A percentile compares a stretch with the other conserved stretches of the same genome.
Evolutionary conservation across 2,113 vertebrate species (phyloP).

Genomic region (Oophaga pumilio): DNA sequence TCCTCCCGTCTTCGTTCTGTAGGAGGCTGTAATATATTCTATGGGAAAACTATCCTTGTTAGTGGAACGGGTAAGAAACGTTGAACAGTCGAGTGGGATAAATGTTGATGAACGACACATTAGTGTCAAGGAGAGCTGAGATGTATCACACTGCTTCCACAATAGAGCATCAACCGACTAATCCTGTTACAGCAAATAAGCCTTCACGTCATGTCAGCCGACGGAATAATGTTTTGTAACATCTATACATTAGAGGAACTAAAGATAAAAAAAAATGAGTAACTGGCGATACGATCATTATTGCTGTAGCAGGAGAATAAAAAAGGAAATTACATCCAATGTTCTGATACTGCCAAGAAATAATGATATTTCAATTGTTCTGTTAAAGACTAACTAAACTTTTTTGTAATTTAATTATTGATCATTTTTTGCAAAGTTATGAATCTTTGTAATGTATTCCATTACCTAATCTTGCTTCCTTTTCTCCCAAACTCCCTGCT

Average conservation of each 20-base stretch:
- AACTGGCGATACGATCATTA: neutral
- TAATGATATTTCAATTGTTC: neutral
- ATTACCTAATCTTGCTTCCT: too few species aligned
- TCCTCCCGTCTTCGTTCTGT: neutral
- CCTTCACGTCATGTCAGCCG: neutral
- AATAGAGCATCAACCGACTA: constrained; percentile 5
- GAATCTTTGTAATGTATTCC: too few species aligned
- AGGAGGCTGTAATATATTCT: neutral
- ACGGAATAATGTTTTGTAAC: neutral
- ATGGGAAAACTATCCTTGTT: neutral
- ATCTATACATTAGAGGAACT: neutral
- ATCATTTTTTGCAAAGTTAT: too few species aligned
- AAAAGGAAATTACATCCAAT: neutral
- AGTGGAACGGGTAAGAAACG: neutral
- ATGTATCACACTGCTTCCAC: neutral
- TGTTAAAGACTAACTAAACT: neutral
- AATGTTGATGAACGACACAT: neutral
- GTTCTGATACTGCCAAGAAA: neutral
- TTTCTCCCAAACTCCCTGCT: too few species aligned
- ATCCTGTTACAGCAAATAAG: constrained; percentile 12
- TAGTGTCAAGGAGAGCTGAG: neutral
- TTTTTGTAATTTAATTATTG: too few species aligned
- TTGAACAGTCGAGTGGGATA: neutral
- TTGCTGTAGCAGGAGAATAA: neutral
- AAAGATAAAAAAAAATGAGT: neutral